These are phyloP conservation scores for Lepilemur septentrionalis DNA, from an alignment of 2,797 vertebrate species.

Conservation along the genomic window DNA sequence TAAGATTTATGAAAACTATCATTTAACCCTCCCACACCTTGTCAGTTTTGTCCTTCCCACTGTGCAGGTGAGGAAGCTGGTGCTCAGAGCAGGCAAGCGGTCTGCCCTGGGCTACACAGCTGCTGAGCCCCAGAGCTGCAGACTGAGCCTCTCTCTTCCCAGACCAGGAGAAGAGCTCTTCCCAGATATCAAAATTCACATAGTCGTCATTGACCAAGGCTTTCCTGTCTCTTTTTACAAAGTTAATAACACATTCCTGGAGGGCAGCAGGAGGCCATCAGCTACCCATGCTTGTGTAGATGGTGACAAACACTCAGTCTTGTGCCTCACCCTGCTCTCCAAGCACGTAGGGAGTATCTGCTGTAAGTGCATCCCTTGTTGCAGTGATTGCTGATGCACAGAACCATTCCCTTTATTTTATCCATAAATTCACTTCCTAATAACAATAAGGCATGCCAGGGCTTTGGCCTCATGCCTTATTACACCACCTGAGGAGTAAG, in stretches of 20 bases:
- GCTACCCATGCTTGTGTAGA: fast-evolving
- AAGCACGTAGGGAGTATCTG: neutral
- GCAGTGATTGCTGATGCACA: neutral
- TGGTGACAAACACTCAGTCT: fast-evolving
- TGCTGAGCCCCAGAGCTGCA: neutral
- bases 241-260: neutral
- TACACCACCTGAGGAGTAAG: conserved; percentile 67
- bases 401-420: neutral
- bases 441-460: conserved; percentile 48
- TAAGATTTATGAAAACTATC: neutral
- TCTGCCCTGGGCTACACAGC: fast-evolving
- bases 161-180: too few relatives aligned
- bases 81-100: fast-evolving
- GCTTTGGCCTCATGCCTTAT: conserved; percentile 61
- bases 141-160: too few relatives aligned
- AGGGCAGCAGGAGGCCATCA: neutral
- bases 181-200: fast-evolving
- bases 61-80: fast-evolving
- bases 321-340: fast-evolving
- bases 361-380: neutral
- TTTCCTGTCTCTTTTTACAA: neutral
- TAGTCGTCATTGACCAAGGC: neutral
- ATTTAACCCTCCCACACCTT: neutral
- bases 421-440: conserved; percentile 62
- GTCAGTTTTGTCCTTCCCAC: neutral